phyloP scores from a whole-genome alignment of 2,888 invertebrate species.

The Osedax fenrisi region DNA sequence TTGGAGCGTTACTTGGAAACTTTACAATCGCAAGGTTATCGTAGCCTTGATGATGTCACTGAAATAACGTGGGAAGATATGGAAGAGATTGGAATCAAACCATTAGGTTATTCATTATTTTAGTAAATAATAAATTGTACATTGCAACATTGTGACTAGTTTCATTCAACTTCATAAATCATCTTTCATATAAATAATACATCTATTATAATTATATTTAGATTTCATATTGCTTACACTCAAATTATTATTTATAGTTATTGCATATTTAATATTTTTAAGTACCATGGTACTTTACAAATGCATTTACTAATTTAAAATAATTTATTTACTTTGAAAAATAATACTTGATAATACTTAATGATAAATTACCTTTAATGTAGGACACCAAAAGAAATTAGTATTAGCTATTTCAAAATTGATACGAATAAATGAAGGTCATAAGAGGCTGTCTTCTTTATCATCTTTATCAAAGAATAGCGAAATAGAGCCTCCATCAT shows the following conservation, averaged over 20 bases:
- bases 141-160: background rate
- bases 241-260: background rate
- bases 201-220: background rate
- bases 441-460: constrained; percentile 41
- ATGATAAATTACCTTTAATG: constrained; percentile 33
- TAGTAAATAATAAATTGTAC: background rate
- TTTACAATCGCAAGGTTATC: constrained; percentile 80
- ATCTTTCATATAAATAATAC: too few species aligned
- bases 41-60: constrained; percentile 80
- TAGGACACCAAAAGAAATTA: constrained; percentile 96
- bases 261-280: background rate
- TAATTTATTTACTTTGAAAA: background rate
- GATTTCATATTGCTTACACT: background rate
- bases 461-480: background rate
- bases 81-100: constrained; percentile 70
- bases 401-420: constrained; percentile 88
- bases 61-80: constrained; percentile 96
- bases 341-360: background rate
- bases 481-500: background rate
- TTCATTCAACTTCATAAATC: too few species aligned
- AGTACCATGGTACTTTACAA: background rate
- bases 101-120: constrained; percentile 51
- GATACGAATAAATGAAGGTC: constrained; percentile 60
- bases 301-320: background rate
- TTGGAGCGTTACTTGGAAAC: constrained; percentile 83